Conservation (phyloP, 2,797 vertebrate genomes). For the Cottoperca gobio region DNA sequence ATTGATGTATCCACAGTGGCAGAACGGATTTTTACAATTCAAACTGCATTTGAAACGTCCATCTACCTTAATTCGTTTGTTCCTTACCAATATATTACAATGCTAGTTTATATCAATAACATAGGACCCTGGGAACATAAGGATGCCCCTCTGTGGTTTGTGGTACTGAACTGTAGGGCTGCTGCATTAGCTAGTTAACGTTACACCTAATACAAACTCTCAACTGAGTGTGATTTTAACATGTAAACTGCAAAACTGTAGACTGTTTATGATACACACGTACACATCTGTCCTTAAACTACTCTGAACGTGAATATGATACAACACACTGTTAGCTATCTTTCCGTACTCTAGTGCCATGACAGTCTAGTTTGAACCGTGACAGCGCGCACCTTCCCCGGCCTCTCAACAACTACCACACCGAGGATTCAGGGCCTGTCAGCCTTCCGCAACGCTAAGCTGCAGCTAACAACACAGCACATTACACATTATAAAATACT, state of each 20-base stretch:
- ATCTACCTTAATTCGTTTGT: too few relatives aligned
- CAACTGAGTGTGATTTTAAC: background rate
- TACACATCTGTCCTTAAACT: background rate
- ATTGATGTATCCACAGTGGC: too few relatives aligned
- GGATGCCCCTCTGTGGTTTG: background rate
- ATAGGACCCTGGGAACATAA: too few relatives aligned
- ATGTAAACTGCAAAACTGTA: background rate
- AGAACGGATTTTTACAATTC: too few relatives aligned
- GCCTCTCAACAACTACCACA: constrained; percentile 58
- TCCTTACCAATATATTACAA: too few relatives aligned
- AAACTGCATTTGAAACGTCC: too few relatives aligned
- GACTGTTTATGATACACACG: background rate
- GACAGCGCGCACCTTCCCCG: constrained; percentile 42
- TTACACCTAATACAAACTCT: background rate
- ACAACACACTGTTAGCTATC: background rate
- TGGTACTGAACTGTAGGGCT: background rate
- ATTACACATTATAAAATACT: background rate
- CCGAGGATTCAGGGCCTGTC: constrained; percentile 76
- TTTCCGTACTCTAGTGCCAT: background rate
- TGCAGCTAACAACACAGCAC: constrained; percentile 58
- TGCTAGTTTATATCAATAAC: too few relatives aligned
- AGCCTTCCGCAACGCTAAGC: constrained; percentile 54
- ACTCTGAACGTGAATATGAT: background rate
- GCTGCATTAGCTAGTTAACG: background rate
- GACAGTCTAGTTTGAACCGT: constrained; percentile 33